These are phyloP conservation scores for Galerucella nymphaeae DNA, from an alignment of 2,888 invertebrate species.

Conservation along the genomic window DNA sequence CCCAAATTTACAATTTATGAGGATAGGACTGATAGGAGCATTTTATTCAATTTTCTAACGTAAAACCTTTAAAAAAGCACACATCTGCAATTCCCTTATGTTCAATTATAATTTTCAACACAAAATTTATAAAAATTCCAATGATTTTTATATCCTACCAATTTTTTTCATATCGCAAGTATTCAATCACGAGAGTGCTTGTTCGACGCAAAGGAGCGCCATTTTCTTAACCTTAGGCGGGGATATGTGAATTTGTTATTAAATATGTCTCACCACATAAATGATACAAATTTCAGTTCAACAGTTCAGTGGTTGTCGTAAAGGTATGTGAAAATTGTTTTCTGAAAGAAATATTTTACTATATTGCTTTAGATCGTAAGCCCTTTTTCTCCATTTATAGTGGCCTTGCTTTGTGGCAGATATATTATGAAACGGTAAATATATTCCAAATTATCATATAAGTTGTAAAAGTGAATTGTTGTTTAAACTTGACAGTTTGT, in stretches of 20 bases:
- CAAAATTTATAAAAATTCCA: conserved; percentile 3
- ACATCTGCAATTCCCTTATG: neutral
- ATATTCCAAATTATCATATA: conserved; percentile 14
- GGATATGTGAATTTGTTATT: conserved; percentile 57
- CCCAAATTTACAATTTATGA: neutral
- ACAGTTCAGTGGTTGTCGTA: conserved; percentile 40
- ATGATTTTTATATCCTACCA: neutral
- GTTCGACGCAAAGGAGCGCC: conserved; percentile 55
- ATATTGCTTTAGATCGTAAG: conserved; percentile 14
- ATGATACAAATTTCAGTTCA: conserved; percentile 36
- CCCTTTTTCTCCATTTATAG: conserved; percentile 16
- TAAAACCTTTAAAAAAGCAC: neutral
- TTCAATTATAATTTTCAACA: conserved; percentile 15
- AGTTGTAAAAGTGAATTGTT: conserved; percentile 19
- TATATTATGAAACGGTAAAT: conserved; percentile 36
- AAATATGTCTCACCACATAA: conserved; percentile 49
- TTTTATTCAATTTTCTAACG: conserved; percentile 13
- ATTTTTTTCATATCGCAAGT: conserved; percentile 3
- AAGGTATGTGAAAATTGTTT: conserved; percentile 42
- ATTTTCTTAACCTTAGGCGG: conserved; percentile 65
- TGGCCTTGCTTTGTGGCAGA: conserved; percentile 28
- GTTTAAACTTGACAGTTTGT: conserved; percentile 37
- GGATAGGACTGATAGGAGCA: neutral
- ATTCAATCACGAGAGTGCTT: conserved; percentile 16
- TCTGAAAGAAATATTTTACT: conserved; percentile 8